Conservation (phyloP, 2,113 vertebrate species). For the Pelmatolapia mariae region DNA sequence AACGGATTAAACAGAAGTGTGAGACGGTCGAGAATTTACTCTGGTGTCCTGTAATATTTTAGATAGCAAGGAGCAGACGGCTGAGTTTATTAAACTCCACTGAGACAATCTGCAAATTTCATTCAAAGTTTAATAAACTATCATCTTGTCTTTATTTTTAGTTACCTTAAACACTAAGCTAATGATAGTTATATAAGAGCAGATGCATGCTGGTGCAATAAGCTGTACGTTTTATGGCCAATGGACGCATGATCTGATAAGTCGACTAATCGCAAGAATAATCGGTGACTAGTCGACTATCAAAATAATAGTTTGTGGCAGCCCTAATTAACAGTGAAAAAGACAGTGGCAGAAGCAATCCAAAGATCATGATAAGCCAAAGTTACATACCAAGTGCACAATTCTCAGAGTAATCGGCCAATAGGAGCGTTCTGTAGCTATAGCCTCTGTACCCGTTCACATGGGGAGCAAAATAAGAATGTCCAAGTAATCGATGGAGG, state of each 20-base stretch:
- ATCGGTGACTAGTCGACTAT: neutral
- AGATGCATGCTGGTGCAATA: neutral
- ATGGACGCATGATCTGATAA: neutral
- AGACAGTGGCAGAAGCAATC: neutral
- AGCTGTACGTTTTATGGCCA: neutral
- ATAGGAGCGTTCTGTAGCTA: fast-evolving
- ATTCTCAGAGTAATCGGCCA: neutral
- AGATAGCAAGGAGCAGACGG: neutral
- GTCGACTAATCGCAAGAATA: neutral
- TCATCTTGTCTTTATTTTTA: neutral
- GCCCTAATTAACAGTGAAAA: neutral
- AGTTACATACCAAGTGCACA: neutral
- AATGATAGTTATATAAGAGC: neutral
- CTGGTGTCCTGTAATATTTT: neutral
- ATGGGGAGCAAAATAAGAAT: neutral
- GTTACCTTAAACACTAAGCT: neutral
- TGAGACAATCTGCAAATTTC: fast-evolving
- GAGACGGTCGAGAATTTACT: neutral
- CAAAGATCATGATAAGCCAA: neutral
- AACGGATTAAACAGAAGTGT: neutral
- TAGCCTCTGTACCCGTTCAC: neutral
- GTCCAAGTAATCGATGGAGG: neutral
- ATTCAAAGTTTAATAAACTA: neutral
- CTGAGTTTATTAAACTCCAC: neutral
- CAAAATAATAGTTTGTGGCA: neutral